Conservation (phyloP, 2,797 vertebrate species). For the Emys orbicularis region DNA sequence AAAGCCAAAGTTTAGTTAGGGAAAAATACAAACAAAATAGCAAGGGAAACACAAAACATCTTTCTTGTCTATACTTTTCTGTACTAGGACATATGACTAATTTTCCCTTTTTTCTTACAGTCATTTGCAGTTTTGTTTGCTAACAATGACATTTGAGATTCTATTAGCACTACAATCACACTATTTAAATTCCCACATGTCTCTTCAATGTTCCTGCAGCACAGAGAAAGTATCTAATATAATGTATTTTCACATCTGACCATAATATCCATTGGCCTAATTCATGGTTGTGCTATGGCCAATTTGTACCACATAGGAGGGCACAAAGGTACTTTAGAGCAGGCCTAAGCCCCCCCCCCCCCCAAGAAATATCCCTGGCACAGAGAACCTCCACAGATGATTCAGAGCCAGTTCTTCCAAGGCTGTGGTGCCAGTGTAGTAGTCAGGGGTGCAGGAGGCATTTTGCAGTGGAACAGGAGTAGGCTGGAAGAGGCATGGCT, state of each 20-base stretch:
- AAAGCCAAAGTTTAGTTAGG: neutral
- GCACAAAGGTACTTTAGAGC: neutral
- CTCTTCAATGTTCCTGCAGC: neutral
- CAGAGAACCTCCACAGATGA: neutral
- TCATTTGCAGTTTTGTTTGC: neutral
- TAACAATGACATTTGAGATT: neutral
- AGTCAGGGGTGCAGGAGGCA: accelerated
- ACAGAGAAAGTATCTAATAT: neutral
- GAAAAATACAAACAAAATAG: neutral
- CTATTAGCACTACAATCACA: neutral
- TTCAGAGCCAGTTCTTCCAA: neutral
- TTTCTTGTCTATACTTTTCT: neutral
- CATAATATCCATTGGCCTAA: neutral
- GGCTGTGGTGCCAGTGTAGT: neutral
- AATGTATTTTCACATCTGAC: accelerated
- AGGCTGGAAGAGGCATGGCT: accelerated
- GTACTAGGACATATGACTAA: neutral
- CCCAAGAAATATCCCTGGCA: neutral
- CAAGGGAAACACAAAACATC: neutral
- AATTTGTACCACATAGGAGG: neutral
- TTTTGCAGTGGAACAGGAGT: accelerated
- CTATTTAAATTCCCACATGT: neutral
- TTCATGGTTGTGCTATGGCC: neutral
- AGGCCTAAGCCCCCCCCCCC: neutral
- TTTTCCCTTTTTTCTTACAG: neutral